A percentile compares a stretch with the other conserved stretches of the same genome.
Conservation (phyloP, 2,888 invertebrate species). For the Amphipyra berbera region DNA sequence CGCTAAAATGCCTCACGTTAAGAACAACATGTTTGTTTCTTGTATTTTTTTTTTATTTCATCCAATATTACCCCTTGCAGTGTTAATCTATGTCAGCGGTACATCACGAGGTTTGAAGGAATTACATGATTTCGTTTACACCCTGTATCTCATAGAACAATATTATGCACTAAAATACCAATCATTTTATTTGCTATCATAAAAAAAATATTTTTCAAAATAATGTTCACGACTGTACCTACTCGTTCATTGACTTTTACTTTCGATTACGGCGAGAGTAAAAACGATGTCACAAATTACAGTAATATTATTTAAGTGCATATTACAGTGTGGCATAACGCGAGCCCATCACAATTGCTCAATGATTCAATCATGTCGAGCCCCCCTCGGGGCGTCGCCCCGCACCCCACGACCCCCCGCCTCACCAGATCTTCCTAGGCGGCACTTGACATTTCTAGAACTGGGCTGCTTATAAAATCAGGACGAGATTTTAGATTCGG, state of each 20-base stretch:
- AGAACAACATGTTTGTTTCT: no score
- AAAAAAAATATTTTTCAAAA: no score
- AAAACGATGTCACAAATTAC: conserved; percentile 3
- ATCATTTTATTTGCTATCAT: not conserved
- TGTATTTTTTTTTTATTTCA: no score
- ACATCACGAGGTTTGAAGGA: no score
- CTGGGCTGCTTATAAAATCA: conserved; percentile 30
- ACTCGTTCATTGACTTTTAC: not conserved
- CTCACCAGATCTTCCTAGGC: conserved; percentile 36
- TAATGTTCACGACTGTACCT: no score
- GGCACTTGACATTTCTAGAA: conserved; percentile 67
- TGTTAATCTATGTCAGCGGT: no score
- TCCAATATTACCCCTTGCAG: no score
- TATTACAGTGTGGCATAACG: conserved; percentile 66
- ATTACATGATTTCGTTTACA: no score
- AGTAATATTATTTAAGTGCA: conserved; percentile 8
- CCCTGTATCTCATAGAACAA: no score
- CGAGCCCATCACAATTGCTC: conserved; percentile 75
- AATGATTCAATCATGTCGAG: conserved; percentile 81
- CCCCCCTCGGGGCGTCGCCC: conserved; percentile 46
- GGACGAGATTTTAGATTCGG: conserved; percentile 25
- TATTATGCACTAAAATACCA: not conserved
- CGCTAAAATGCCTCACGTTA: no score
- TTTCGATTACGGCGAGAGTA: conserved; percentile 17
- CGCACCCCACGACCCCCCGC: conserved; percentile 24